Base-by-base conservation (phyloP, 2,888 invertebrate genomes). In the Idaea dimidiata region DNA sequence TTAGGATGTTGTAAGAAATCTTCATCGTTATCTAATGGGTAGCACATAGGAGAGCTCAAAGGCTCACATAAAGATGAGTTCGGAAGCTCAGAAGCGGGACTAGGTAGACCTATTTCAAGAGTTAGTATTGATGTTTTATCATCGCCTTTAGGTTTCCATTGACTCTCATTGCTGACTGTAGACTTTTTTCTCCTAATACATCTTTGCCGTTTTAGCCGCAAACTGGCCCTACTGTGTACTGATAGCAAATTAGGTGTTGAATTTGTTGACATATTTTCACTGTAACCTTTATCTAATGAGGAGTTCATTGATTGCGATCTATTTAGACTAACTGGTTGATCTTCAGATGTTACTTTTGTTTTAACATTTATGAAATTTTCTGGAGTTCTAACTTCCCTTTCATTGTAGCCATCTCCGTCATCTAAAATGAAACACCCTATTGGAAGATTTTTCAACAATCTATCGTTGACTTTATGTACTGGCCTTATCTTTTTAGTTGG, bases 161-260 rank as follows among this genome's bases (percentile, higher is more conserved):
- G 74, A 64, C 88, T 91, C 59, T 91, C 90, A 33, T 87, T 89
- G 62, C 90, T 91, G 0, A 86, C 83, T 16, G 88, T 89, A 1
- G 89, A 91, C 67, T 93, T 93, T 70, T 93, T 92, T 66, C 94
- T 87, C 3, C 94, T 83, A 16, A 94, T 93, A 72, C 94, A 94
- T 70, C 87, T 92, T 76, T 94, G 94, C 17, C 94, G 84, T 77
- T 92, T 93, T 53, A 94, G 77, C 63, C 88, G 83, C 6, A 87
- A 74, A 67, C 88, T 89, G 6, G 78, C 76, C 6, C 80, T 80
- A 61, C 78, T 77, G 31, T 81, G 74, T 8, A 77, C 76, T 1
- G 78, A 71, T 68, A 82, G 85, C 59, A 92, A 75, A 70, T 91
- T 88, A 31, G 92, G 89, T 8, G 89, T 91, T 1, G 91, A 91